Evolutionary conservation across 2,113 vertebrate species (phyloP).

Genomic region (Trichomycterus rosablanca): DNA sequence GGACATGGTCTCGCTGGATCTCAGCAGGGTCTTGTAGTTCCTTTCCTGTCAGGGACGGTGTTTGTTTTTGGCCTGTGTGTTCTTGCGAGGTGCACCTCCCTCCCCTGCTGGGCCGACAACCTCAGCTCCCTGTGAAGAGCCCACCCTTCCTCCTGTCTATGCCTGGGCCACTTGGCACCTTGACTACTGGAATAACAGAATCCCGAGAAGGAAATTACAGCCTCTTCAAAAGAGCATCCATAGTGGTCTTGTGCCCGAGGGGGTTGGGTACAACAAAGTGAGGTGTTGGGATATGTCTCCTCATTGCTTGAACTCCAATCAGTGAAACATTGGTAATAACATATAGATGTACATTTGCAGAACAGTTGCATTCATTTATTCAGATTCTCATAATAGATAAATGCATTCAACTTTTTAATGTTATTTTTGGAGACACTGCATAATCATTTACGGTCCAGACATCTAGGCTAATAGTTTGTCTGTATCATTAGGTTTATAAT

Average conservation of each 20-base stretch:
- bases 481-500: no score
- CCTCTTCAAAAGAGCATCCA: constrained; percentile 58
- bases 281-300: constrained; percentile 29
- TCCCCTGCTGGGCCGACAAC: constrained; percentile 65
- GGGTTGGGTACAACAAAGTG: constrained; percentile 35
- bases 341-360: not conserved
- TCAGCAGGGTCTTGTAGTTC: constrained; percentile 55
- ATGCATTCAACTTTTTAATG: no score
- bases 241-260: constrained; percentile 37
- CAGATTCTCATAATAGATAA: no score
- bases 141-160: constrained; percentile 59
- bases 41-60: constrained; percentile 55
- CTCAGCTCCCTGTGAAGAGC: constrained; percentile 58
- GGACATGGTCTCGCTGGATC: constrained; percentile 35
- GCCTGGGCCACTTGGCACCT: constrained; percentile 61
- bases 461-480: no score
- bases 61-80: constrained; percentile 68
- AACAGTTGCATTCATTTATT: no score
- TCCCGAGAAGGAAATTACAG: constrained; percentile 64
- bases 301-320: constrained; percentile 17
- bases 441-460: no score
- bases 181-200: constrained; percentile 66
- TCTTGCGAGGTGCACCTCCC: constrained; percentile 53
- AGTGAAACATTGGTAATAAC: not conserved
- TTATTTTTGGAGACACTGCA: no score